phyloP scores from a whole-genome alignment of 1,140 invertebrate genomes.

The Holotrichia oblita region DNA sequence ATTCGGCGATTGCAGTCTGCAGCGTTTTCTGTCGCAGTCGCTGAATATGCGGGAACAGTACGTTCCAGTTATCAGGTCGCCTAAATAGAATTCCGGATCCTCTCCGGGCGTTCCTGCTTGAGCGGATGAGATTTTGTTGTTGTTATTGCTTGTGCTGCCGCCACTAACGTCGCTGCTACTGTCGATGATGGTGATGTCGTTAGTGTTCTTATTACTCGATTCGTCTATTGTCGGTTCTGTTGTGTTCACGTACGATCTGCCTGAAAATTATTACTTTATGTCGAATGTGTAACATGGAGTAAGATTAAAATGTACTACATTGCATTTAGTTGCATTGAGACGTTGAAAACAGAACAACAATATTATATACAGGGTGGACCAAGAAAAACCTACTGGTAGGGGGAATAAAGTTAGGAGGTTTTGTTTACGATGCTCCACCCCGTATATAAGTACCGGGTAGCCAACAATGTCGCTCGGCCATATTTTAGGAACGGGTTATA shows the following conservation, averaged over 20 bases:
- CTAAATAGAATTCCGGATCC: conserved; percentile 74
- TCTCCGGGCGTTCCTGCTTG: conserved; percentile 43
- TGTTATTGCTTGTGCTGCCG: neutral
- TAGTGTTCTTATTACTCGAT: conserved; percentile 5
- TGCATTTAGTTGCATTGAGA: no score
- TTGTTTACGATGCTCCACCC: no score
- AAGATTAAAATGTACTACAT: neutral
- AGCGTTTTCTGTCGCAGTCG: conserved; percentile 86
- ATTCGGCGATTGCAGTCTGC: conserved; percentile 89
- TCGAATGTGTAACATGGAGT: neutral
- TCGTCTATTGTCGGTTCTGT: conserved; percentile 24
- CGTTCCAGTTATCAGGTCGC: conserved; percentile 86
- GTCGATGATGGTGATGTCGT: conserved; percentile 5
- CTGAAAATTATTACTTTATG: conserved; percentile 36
- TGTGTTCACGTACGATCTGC: conserved; percentile 32
- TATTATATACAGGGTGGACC: no score
- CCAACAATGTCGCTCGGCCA: no score
- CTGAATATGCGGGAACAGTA: conserved; percentile 91
- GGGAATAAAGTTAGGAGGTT: no score
- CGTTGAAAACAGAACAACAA: no score
- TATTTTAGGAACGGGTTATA: no score
- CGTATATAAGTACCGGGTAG: no score
- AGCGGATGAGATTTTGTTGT: neutral
- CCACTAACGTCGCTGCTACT: neutral
- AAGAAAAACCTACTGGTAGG: no score